Base-by-base conservation (phyloP, 2,113 vertebrate genomes). In the Chionomys nivalis region DNA sequence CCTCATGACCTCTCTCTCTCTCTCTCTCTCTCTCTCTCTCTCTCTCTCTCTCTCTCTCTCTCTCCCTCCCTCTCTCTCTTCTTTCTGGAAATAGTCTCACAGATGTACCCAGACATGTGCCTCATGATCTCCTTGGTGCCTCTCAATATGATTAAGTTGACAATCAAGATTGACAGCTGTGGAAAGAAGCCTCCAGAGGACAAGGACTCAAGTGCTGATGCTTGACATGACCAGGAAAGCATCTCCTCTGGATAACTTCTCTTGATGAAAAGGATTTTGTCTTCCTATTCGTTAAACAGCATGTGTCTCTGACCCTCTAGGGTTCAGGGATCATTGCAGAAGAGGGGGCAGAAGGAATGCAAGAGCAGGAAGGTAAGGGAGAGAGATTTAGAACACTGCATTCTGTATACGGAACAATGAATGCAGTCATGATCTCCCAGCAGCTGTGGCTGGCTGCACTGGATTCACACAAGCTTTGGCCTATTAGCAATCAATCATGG, bases 181-280 rank as follows among this genome's bases (percentile, higher is more conserved):
- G 44, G 42, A 58, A 78, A 75, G 68, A 17, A 73, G 3, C 2
- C 8, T 36, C 49, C 21, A 82, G n/a, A 55, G n/a, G 68, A 55
- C 10, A 44, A 72, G 65, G 68, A 88, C 78, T 10, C 49, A 92
- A 26, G n/a, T 26, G 73, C 47, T 31, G 73, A 8, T 68, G 66
- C 66, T 81, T 78, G 81, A n/a, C 91, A 44, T 31, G 6, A 65
- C 9, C 81, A 66, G 42, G 70, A 78, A 91, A 55, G 28, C 36
- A 61, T 66, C 23, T 93, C 73, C n/a, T 82, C 24, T 44, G 26
- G 24, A 78, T 31, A 24, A 55, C 39, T 66, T 87, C 26, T 73
- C 52, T 97, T 85, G 44, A 73, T 36, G 82, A 68, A 90, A 87
- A 73, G 1, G 17, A 61, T 92, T 93, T 87, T 87, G 61, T 73